Evolutionary conservation across 2,888 invertebrate species (phyloP), one percentile per base, ranked within the genome.

Genomic region (Synanthedon vespiformis): DNA sequence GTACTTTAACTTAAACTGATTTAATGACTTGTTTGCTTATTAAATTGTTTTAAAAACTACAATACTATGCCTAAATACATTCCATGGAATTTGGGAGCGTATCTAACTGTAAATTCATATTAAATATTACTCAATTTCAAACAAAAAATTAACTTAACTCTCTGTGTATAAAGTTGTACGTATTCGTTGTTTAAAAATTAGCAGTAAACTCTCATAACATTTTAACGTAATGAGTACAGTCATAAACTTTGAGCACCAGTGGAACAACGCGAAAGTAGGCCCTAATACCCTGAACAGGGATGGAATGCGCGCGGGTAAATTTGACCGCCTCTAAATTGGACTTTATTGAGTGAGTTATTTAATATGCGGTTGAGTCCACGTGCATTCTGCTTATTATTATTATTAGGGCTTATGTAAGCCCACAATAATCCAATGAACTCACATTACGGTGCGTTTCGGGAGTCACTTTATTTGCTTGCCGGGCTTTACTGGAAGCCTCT

Each of bases 331-430:
- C 77, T 69, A 80, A 79, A 82, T 80, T 78, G 77, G 74, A 72
- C 70, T 72, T 53, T 77, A 83, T 81, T 86, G 84, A 84, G 79
- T 85, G 84, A 85, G 86, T 82, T 87, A 86, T 85, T 84, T 82
- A 80, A 81, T 79, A 76, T 65, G 63, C 61, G 60, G 67, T 56
- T 53, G 58, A 61, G 74, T 72, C 79, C 81, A 82, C 83, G 83
- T 85, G 80, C 82, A 81, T 86, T 86, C 84, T 81, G 82, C 77
- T 82, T 84, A 81, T 84, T 83, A 84, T 70, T 70, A 67, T 85
- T 85, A 80, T 83, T 81, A 75, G 73, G 76, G 83, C 75, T 75
- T 76, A 73, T 61, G 63, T 74, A 77, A 76, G 75, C 79, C 65
- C 66, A 61, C 63, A 62, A 66, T 86, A 87, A 87, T 87, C 87